phyloP scores from a whole-genome alignment of 2,113 vertebrate genomes.

The Ictalurus furcatus region DNA sequence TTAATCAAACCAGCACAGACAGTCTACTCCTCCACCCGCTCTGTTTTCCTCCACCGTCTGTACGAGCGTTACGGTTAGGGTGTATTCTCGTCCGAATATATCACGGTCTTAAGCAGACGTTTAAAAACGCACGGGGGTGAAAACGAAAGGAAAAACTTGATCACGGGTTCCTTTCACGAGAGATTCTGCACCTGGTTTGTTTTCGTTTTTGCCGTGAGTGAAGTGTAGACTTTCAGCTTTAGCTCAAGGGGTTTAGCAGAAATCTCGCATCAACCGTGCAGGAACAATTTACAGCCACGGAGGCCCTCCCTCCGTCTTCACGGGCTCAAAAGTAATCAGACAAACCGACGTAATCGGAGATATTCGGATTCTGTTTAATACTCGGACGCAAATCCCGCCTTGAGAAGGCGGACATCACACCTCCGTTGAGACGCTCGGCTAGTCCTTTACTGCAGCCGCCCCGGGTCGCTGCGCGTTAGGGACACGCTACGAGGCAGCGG shows the following conservation, averaged over 20 bases:
- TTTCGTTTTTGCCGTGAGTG: too few species aligned
- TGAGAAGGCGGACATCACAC: not conserved
- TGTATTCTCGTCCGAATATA: not conserved
- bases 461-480: not conserved
- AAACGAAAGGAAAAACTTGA: not conserved
- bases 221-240: too few species aligned
- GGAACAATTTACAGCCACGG: too few species aligned
- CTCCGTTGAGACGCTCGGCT: not conserved
- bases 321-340: too few species aligned
- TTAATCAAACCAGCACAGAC: slow-evolving; percentile 71
- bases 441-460: not conserved
- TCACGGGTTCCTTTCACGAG: not conserved
- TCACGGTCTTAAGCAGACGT: not conserved
- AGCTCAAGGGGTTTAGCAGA: too few species aligned
- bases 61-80: not conserved
- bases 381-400: not conserved
- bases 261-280: too few species aligned
- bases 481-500: too few species aligned
- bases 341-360: not conserved
- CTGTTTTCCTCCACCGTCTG: not conserved
- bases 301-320: not conserved
- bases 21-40: slow-evolving; percentile 10
- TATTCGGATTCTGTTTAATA: not conserved
- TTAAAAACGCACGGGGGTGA: not conserved
- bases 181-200: too few species aligned